A percentile compares a stretch with the other conserved stretches of the same genome.
These are phyloP conservation scores for Polyommatus icarus DNA, from an alignment of 2,888 invertebrate genomes.

Conservation along the genomic window DNA sequence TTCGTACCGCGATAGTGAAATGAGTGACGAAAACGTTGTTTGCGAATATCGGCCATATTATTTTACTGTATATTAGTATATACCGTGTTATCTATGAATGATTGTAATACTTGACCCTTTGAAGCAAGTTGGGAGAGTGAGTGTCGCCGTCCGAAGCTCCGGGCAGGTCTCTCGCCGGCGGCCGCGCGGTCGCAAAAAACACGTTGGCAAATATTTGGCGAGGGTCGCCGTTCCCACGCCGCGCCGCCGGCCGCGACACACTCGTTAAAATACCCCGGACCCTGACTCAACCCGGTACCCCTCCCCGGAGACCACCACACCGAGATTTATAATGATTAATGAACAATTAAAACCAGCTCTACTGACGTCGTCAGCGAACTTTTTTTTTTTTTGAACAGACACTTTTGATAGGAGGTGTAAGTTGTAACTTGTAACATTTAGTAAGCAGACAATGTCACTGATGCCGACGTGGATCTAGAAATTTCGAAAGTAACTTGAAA, in stretches of 20 bases:
- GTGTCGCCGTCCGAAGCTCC: background rate
- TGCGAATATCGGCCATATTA: too few species aligned
- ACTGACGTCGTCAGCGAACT: background rate
- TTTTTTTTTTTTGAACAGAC: background rate
- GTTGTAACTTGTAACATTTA: too few species aligned
- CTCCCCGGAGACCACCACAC: background rate
- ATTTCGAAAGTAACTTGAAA: too few species aligned
- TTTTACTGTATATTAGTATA: too few species aligned
- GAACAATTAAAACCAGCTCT: background rate
- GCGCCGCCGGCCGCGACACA: conserved; percentile 36
- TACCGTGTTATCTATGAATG: too few species aligned
- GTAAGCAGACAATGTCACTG: too few species aligned
- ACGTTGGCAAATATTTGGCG: conserved; percentile 30
- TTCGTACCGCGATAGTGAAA: too few species aligned
- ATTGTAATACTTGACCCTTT: too few species aligned
- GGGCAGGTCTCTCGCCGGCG: background rate
- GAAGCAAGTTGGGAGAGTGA: too few species aligned
- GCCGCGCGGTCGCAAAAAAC: conserved; percentile 15
- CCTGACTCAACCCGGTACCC: background rate
- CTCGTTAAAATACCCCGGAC: conserved; percentile 26
- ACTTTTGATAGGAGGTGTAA: too few species aligned
- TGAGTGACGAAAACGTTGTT: too few species aligned
- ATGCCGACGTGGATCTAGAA: too few species aligned
- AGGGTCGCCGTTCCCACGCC: conserved; percentile 41
- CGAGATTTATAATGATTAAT: background rate